These are phyloP conservation scores for Patella pellucida DNA, from an alignment of 2,888 invertebrate species.

Conservation along the genomic window DNA sequence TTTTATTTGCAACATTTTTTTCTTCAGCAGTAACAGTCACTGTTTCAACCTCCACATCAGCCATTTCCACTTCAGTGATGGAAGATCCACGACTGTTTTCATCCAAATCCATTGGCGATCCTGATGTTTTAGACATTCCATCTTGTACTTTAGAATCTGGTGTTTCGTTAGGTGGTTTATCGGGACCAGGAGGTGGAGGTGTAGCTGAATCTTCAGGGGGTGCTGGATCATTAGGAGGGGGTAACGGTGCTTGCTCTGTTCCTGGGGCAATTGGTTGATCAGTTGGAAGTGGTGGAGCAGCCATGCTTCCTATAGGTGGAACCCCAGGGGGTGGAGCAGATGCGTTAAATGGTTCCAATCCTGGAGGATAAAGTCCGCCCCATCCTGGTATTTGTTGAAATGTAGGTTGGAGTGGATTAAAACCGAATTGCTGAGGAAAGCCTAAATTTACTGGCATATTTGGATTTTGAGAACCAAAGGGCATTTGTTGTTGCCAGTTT, in stretches of 20 bases:
- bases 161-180: not conserved
- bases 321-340: constrained; percentile 9
- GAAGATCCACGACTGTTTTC: not conserved
- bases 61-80: not conserved
- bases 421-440: not conserved
- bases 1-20: constrained; percentile 14
- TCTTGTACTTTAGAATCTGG: not conserved
- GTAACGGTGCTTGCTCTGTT: constrained; percentile 33
- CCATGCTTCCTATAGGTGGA: constrained; percentile 12
- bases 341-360: constrained; percentile 8
- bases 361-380: constrained; percentile 10
- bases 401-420: constrained; percentile 8
- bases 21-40: not conserved
- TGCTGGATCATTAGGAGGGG: constrained; percentile 24
- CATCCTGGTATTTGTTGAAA: constrained; percentile 12
- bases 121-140: not conserved
- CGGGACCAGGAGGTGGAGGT: constrained; percentile 18
- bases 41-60: not conserved
- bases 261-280: constrained; percentile 34
- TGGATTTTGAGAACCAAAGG: not conserved
- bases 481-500: constrained; percentile 3
- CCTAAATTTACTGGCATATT: not conserved
- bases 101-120: constrained; percentile 2
- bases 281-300: constrained; percentile 20
- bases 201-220: constrained; percentile 17